These are phyloP conservation scores for Tinea semifulvella DNA, from an alignment of 2,888 invertebrate genomes.

Conservation along the genomic window DNA sequence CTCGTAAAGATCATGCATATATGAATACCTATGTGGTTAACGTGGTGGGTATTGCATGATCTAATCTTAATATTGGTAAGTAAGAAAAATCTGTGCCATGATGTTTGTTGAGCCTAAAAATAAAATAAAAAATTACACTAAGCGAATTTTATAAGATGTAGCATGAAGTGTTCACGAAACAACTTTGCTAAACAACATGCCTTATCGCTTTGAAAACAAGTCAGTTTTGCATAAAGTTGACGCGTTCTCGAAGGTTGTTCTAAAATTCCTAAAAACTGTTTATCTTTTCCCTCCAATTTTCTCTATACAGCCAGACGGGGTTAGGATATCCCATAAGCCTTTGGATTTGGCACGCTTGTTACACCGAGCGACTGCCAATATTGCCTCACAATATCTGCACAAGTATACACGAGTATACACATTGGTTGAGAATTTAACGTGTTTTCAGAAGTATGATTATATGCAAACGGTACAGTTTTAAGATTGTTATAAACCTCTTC, in stretches of 20 bases:
- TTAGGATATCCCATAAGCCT: slow-evolving; percentile 7
- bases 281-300: slow-evolving; percentile 5
- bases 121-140: no score
- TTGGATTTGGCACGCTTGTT: slow-evolving; percentile 9
- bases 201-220: slow-evolving; percentile 1
- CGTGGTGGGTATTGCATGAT: no score
- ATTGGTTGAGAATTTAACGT: background rate
- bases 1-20: no score
- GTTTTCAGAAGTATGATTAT: background rate
- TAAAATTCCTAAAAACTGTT: slow-evolving; percentile 8
- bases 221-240: slow-evolving; percentile 3
- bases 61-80: no score
- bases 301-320: background rate
- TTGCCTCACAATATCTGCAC: background rate
- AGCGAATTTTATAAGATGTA: no score
- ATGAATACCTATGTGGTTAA: no score
- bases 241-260: background rate
- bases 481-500: background rate
- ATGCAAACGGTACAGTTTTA: background rate
- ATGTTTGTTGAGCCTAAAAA: no score
- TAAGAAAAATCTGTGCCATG: no score
- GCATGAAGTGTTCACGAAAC: background rate
- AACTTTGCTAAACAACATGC: slow-evolving; percentile 3
- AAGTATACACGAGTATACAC: background rate
- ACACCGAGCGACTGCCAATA: slow-evolving; percentile 6